A percentile compares a stretch with the other conserved stretches of the same genome.
These are phyloP conservation scores for Dendrolimus pini DNA, from an alignment of 2,888 invertebrate species.

Conservation along the genomic window DNA sequence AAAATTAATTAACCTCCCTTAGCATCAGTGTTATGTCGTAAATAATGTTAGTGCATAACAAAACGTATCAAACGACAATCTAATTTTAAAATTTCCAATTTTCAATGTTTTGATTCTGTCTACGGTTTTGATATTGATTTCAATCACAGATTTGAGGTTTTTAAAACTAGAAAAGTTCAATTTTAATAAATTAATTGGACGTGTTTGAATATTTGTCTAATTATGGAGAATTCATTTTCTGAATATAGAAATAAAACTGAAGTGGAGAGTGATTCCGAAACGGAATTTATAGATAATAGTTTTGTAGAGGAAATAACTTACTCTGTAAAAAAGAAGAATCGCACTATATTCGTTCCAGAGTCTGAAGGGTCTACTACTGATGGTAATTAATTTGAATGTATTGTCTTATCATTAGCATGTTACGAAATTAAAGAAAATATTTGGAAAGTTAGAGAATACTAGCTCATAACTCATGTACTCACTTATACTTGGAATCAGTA, in stretches of 20 bases:
- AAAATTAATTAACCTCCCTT: no score
- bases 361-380: slow-evolving; percentile 51
- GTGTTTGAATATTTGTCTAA: slow-evolving; percentile 10
- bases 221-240: slow-evolving; percentile 61
- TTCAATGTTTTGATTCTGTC: neutral
- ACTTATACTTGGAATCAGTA: no score
- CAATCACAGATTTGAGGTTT: neutral
- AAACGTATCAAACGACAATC: slow-evolving; percentile 1
- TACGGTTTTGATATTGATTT: neutral
- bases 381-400: slow-evolving; percentile 21
- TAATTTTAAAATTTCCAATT: neutral
- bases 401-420: no score
- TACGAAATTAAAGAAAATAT: no score
- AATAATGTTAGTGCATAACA: neutral
- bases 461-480: no score
- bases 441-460: no score
- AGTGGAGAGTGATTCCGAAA: slow-evolving; percentile 42
- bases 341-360: slow-evolving; percentile 56
- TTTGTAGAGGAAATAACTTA: slow-evolving; percentile 34
- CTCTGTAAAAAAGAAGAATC: slow-evolving; percentile 42
- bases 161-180: neutral
- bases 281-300: slow-evolving; percentile 58
- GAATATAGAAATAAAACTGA: slow-evolving; percentile 53
- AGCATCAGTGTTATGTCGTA: no score
- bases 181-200: no score